Conservation (phyloP, 2,113 vertebrate genomes). For the Australoheros scitulus region DNA sequence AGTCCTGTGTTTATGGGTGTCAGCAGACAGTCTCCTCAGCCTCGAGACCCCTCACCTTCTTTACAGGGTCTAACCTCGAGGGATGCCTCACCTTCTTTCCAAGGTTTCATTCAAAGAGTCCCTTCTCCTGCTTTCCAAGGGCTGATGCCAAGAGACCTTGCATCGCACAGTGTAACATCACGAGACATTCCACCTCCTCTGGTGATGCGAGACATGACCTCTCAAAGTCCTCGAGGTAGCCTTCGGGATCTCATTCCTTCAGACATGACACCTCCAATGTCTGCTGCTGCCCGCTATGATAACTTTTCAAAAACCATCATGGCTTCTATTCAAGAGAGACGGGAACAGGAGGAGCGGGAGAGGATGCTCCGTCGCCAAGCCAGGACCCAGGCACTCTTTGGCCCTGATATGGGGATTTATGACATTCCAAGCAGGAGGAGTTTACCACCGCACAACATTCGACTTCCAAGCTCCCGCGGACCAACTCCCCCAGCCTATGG, state of each 20-base stretch:
- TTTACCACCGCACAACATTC: slow-evolving; percentile 83
- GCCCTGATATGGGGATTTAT: slow-evolving; percentile 87
- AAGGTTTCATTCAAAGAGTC: slow-evolving; percentile 68
- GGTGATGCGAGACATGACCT: slow-evolving; percentile 32
- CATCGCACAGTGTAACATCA: slow-evolving; percentile 35
- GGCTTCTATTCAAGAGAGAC: slow-evolving; percentile 92
- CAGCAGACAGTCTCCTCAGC: slow-evolving; percentile 78
- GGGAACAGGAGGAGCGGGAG: slow-evolving; percentile 90
- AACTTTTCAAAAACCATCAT: slow-evolving; percentile 93
- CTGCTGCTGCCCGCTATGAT: slow-evolving; percentile 88
- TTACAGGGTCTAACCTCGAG: slow-evolving; percentile 60
- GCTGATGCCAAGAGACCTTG: slow-evolving; percentile 56
- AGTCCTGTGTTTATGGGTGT: slow-evolving; percentile 84
- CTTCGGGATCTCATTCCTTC: slow-evolving; percentile 53
- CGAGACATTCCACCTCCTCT: slow-evolving; percentile 58
- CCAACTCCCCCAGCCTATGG: slow-evolving; percentile 83
- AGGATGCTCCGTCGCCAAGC: slow-evolving; percentile 85
- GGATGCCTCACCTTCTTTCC: slow-evolving; percentile 65
- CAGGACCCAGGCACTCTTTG: slow-evolving; percentile 83
- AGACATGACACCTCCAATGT: slow-evolving; percentile 71
- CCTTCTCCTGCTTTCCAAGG: slow-evolving; percentile 58
- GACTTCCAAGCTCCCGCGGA: slow-evolving; percentile 66
- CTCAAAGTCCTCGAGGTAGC: slow-evolving; percentile 56
- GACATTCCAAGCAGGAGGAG: slow-evolving; percentile 90
- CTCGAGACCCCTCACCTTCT: slow-evolving; percentile 71